These are phyloP conservation scores for Siniperca scherzeri DNA, from an alignment of 2,797 vertebrate genomes.

Conservation along the genomic window DNA sequence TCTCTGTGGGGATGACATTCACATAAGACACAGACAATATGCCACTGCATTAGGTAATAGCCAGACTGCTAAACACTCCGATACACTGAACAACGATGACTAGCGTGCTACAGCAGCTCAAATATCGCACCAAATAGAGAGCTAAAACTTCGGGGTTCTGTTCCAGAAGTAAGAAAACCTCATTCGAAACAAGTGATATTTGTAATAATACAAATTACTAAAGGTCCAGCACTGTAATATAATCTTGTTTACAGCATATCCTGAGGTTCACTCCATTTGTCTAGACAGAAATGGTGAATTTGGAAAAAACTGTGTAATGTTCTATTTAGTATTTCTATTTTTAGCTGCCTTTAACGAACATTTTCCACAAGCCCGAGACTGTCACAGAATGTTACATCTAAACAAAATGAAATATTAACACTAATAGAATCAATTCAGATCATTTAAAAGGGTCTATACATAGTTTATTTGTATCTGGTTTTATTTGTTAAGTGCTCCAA, in stretches of 20 bases:
- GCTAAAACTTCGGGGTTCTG: neutral
- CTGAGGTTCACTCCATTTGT: neutral
- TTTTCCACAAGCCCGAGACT: neutral
- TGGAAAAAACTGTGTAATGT: neutral
- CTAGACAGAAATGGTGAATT: neutral
- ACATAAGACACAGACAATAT: conserved; percentile 71
- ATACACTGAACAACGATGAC: conserved; percentile 1
- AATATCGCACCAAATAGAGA: neutral
- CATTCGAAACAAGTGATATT: neutral
- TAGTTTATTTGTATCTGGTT: neutral
- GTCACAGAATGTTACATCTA: too few relatives aligned
- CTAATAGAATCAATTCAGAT: neutral
- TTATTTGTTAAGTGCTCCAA: neutral
- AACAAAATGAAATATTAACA: neutral
- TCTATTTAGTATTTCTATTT: neutral
- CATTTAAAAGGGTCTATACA: neutral
- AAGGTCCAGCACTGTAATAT: neutral
- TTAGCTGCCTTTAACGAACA: neutral
- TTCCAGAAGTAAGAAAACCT: neutral
- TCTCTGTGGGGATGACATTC: conserved; percentile 80
- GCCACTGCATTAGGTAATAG: conserved; percentile 59
- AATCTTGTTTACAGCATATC: neutral
- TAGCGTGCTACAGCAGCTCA: neutral
- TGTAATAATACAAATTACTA: neutral
- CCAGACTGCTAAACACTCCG: conserved; percentile 15